These are phyloP conservation scores for Oncorhynchus mykiss DNA, from an alignment of 2,113 vertebrate genomes.

Conservation along the genomic window DNA sequence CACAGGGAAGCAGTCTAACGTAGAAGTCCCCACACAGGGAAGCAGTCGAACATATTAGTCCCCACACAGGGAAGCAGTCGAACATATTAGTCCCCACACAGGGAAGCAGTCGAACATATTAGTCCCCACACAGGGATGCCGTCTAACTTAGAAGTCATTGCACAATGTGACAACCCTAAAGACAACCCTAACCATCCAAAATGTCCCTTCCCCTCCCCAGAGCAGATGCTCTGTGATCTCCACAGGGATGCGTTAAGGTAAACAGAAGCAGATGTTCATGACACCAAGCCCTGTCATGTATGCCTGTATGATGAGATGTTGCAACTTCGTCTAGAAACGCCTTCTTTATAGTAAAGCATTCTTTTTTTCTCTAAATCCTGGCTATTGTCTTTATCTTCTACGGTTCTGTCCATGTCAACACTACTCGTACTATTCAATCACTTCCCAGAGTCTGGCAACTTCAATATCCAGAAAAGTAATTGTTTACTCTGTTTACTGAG, in stretches of 20 bases:
- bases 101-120: too few species aligned
- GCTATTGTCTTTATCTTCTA: conserved; percentile 34
- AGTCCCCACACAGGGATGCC: too few species aligned
- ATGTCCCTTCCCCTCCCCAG: background rate
- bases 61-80: too few species aligned
- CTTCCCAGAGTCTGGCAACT: too few species aligned
- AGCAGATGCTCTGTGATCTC: conserved; percentile 23
- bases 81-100: too few species aligned
- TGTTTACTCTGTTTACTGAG: background rate
- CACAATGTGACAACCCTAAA: background rate
- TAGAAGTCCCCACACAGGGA: too few species aligned
- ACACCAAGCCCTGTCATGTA: conserved; percentile 54
- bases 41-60: too few species aligned
- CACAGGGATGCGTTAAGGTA: conserved; percentile 23
- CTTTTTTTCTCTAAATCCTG: conserved; percentile 73
- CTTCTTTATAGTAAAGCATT: conserved; percentile 78
- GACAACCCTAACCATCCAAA: background rate
- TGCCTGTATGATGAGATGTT: conserved; percentile 77
- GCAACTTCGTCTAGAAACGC: conserved; percentile 75
- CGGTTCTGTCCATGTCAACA: conserved; percentile 12
- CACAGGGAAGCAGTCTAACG: too few species aligned
- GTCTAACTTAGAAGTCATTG: too few species aligned
- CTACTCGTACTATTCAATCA: too few species aligned
- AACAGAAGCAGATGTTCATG: conserved; percentile 46
- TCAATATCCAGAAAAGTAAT: too few species aligned